Conservation (phyloP, 2,797 vertebrate species). For the Phrynocephalus guinanensis region DNA sequence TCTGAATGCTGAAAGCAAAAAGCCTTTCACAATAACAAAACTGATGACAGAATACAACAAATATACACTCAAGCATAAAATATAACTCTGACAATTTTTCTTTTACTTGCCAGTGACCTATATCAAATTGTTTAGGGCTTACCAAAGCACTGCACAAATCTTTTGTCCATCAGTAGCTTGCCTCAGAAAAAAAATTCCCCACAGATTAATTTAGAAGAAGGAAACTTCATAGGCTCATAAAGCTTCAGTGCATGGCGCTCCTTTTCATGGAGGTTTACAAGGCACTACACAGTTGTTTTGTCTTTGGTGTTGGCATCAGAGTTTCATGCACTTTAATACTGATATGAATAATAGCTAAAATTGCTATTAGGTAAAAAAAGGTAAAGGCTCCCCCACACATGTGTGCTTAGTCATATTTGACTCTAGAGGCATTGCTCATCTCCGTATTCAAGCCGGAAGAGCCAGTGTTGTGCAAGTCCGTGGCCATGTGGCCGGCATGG, state of each 20-base stretch:
- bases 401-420: no score
- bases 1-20: not conserved
- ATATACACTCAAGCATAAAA: not conserved
- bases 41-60: not conserved
- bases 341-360: not conserved
- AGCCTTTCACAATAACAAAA: not conserved
- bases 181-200: not conserved
- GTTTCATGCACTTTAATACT: not conserved
- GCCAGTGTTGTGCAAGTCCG: no score
- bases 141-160: not conserved
- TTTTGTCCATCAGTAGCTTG: not conserved
- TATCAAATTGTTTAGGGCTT: conserved; percentile 8
- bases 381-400: no score
- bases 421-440: no score
- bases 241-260: not conserved
- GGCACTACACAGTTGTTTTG: not conserved
- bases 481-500: no score
- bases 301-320: not conserved
- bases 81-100: not conserved
- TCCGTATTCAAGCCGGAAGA: no score
- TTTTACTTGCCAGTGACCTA: not conserved
- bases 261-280: not conserved
- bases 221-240: not conserved
- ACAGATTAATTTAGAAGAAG: not conserved
- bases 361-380: no score